These are phyloP conservation scores for Corythornis vintsioides DNA, from an alignment of 2,113 vertebrate genomes.

Conservation along the genomic window DNA sequence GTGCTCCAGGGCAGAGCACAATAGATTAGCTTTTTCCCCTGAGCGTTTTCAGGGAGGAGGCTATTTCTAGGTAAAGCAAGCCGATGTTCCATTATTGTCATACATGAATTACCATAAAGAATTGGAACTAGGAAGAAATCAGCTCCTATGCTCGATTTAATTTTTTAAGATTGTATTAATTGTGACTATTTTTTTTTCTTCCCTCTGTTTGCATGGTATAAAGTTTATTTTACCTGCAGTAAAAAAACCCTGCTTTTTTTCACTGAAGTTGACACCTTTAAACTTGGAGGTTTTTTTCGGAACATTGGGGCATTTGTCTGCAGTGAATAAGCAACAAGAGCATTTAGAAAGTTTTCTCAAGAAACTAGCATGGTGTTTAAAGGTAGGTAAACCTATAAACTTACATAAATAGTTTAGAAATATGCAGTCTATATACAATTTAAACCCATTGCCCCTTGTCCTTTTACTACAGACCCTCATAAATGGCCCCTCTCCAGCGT, in stretches of 20 bases:
- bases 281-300: not conserved
- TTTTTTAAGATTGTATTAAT: not conserved
- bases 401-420: not conserved
- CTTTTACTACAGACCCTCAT: too few relatives aligned
- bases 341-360: not conserved
- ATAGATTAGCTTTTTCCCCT: not conserved
- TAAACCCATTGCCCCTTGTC: too few relatives aligned
- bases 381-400: not conserved
- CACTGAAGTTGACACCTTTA: not conserved
- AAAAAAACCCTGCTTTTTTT: not conserved
- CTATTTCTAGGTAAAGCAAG: not conserved
- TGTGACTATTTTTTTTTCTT: not conserved
- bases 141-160: not conserved
- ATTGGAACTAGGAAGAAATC: not conserved
- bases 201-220: not conserved
- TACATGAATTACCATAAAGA: not conserved
- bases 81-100: fast-evolving
- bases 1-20: not conserved
- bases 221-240: not conserved
- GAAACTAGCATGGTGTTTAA: not conserved
- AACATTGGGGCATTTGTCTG: not conserved
- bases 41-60: not conserved
- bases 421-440: too few relatives aligned
- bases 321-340: not conserved
- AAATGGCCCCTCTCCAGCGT: too few relatives aligned